Evolutionary conservation across 2,113 vertebrate genomes (phyloP).

Genomic region (Cephalopholis sonnerati): DNA sequence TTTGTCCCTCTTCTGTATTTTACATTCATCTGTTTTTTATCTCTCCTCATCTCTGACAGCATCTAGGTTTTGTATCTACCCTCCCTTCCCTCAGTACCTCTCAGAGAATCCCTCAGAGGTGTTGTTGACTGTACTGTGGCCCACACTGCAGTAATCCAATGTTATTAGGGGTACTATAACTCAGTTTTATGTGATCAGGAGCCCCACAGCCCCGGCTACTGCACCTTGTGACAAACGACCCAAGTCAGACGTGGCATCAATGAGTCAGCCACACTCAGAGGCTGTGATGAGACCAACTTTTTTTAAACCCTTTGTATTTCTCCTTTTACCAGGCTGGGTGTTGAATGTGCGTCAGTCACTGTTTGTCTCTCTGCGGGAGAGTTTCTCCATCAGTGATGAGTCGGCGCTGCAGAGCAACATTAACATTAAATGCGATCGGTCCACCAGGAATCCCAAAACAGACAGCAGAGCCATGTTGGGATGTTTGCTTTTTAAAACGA

Average conservation of each 20-base stretch:
- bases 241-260: slow-evolving; percentile 45
- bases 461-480: slow-evolving; percentile 62
- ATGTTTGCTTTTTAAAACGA: slow-evolving; percentile 47
- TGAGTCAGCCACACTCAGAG: slow-evolving; percentile 54
- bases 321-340: slow-evolving; percentile 12
- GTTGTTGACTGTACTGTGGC: slow-evolving; percentile 47
- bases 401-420: slow-evolving; percentile 44
- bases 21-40: slow-evolving; percentile 37
- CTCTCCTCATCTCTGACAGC: slow-evolving; percentile 21
- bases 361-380: slow-evolving; percentile 50
- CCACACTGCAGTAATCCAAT: slow-evolving; percentile 65
- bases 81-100: slow-evolving; percentile 38
- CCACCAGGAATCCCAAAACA: slow-evolving; percentile 62
- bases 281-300: slow-evolving; percentile 52
- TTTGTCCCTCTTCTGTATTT: slow-evolving; percentile 27
- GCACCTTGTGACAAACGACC: slow-evolving; percentile 68
- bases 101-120: slow-evolving; percentile 36
- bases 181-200: slow-evolving; percentile 75
- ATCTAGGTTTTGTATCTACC: slow-evolving; percentile 19
- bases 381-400: slow-evolving; percentile 42
- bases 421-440: slow-evolving; percentile 67
- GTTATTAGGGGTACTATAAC: slow-evolving; percentile 63
- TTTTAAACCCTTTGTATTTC: slow-evolving; percentile 39
- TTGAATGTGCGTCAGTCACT: slow-evolving; percentile 45
- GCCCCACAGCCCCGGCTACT: slow-evolving; percentile 41